phyloP scores from a whole-genome alignment of 2,888 invertebrate genomes.

The Schizotus pectinicornis region DNA sequence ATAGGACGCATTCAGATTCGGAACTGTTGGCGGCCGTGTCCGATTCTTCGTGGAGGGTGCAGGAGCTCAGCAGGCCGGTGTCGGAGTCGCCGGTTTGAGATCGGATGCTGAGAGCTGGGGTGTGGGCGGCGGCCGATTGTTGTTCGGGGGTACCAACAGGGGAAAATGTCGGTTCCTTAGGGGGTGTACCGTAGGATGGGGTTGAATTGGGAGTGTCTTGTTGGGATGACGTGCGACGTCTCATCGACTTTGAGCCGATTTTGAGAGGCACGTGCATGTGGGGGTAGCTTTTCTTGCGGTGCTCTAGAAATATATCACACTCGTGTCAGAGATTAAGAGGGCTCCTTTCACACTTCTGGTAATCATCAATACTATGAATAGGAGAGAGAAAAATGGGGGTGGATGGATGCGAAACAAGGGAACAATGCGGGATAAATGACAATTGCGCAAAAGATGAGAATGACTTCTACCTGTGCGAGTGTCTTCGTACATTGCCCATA shows the following conservation, averaged over 20 bases:
- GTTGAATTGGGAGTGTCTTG: constrained; percentile 34
- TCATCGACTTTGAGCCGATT: constrained; percentile 64
- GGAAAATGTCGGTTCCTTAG: constrained; percentile 31
- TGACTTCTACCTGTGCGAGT: neutral
- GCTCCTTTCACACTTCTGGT: neutral
- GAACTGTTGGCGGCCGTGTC: constrained; percentile 49
- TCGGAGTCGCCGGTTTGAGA: constrained; percentile 33
- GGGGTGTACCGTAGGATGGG: constrained; percentile 35
- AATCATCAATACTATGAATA: neutral
- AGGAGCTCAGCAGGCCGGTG: constrained; percentile 35
- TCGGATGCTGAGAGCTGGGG: constrained; percentile 34
- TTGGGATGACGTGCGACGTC: constrained; percentile 55
- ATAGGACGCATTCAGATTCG: constrained; percentile 56
- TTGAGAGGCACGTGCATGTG: constrained; percentile 69
- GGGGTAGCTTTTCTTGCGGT: constrained; percentile 68
- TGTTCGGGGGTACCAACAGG: constrained; percentile 30
- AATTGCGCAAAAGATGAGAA: too few species aligned
- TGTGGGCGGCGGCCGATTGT: constrained; percentile 27
- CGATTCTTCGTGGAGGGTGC: constrained; percentile 45
- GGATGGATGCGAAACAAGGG: too few species aligned
- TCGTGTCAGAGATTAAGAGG: neutral
- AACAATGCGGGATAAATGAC: too few species aligned
- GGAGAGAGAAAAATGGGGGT: too few species aligned
- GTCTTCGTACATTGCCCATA: neutral
- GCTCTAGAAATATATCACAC: constrained; percentile 58